These are phyloP conservation scores for Empis livida DNA, from an alignment of 2,888 invertebrate species.

Conservation along the genomic window DNA sequence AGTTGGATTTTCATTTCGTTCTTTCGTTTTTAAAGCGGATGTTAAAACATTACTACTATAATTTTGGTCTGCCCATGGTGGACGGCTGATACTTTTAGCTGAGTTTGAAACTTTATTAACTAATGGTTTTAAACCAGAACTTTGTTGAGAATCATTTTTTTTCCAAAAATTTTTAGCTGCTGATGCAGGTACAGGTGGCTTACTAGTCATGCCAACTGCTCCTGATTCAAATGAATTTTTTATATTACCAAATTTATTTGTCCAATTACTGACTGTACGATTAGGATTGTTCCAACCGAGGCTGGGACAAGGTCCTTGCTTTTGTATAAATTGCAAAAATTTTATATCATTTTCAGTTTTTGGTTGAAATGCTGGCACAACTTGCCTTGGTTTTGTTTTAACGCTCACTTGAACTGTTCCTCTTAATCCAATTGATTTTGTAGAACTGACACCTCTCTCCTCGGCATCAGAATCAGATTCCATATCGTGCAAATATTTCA, in stretches of 20 bases:
- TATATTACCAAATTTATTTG: constrained; percentile 67
- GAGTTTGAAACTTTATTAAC: constrained; percentile 20
- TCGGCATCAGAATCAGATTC: constrained; percentile 37
- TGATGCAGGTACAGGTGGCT: constrained; percentile 33
- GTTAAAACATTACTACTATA: constrained; percentile 1
- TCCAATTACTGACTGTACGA: constrained; percentile 54
- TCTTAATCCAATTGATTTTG: constrained; percentile 38
- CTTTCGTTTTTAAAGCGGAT: constrained; percentile 33
- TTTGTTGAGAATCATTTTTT: constrained; percentile 35
- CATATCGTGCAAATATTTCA: constrained; percentile 36
- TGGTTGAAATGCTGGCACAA: constrained; percentile 57
- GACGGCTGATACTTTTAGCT: constrained; percentile 11
- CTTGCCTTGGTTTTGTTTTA: constrained; percentile 32
- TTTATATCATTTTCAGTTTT: constrained; percentile 78
- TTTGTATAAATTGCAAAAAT: constrained; percentile 69
- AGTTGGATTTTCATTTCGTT: constrained; percentile 16
- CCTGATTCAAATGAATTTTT: constrained; percentile 62
- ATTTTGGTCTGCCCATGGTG: constrained; percentile 5
- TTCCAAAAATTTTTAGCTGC: constrained; percentile 51
- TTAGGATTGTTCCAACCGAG: constrained; percentile 28
- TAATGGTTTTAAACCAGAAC: not conserved
- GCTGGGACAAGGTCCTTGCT: constrained; percentile 46
- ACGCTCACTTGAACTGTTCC: constrained; percentile 46
- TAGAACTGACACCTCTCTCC: constrained; percentile 24
- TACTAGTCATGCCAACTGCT: constrained; percentile 29